Evolutionary conservation across 2,113 vertebrate species (phyloP).

Genomic region (Danionella cerebrum): DNA sequence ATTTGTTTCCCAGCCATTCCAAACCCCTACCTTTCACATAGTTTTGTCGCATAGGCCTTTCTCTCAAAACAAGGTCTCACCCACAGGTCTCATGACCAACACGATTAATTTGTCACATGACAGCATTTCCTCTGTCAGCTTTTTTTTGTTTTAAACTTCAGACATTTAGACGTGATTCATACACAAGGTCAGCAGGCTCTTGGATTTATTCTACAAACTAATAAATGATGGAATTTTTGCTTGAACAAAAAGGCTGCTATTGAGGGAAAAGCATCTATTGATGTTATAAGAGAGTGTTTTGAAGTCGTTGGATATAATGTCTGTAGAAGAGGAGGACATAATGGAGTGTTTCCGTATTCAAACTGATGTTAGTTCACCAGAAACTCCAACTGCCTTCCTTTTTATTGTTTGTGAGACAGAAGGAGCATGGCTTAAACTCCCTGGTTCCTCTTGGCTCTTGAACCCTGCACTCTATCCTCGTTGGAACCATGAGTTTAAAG

Average conservation of each 20-base stretch:
- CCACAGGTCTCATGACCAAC: not conserved
- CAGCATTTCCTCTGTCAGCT: not conserved
- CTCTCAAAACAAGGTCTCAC: not conserved
- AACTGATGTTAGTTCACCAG: not conserved
- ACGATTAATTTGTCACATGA: not conserved
- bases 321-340: not conserved
- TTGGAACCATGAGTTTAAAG: not conserved
- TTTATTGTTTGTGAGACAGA: not conserved
- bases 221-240: no score
- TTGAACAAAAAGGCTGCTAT: no score
- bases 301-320: no score
- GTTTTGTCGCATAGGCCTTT: not conserved
- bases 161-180: not conserved
- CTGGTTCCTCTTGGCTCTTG: not conserved
- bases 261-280: no score
- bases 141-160: not conserved
- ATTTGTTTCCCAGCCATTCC: not conserved
- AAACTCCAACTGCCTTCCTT: not conserved
- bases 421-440: not conserved
- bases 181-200: no score
- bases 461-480: not conserved
- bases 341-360: not conserved
- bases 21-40: not conserved
- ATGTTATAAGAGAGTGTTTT: no score
- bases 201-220: no score